A percentile compares a stretch with the other conserved stretches of the same genome.
Evolutionary conservation across 2,888 invertebrate species (phyloP).

Genomic region (Acanthopleura granulata): DNA sequence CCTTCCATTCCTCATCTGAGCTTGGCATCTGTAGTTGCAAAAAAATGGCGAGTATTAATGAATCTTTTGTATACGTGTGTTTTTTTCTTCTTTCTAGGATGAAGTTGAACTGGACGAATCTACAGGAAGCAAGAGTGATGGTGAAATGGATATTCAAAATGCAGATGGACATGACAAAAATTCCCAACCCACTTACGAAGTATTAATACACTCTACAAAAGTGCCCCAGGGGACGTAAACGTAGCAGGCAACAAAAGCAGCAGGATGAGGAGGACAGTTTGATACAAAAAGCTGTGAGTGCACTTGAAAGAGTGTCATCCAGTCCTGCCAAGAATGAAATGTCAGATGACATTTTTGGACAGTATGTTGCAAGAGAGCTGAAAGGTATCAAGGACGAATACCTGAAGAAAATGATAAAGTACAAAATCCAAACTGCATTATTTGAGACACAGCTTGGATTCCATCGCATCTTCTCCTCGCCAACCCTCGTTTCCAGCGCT

Average conservation of each 20-base stretch:
- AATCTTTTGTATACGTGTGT: too few species aligned
- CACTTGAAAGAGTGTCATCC: not conserved
- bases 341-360: conserved; percentile 15
- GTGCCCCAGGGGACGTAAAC: not conserved
- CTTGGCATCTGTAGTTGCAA: conserved; percentile 15
- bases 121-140: not conserved
- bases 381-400: not conserved
- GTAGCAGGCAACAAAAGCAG: not conserved
- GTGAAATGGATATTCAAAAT: not conserved
- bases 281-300: not conserved
- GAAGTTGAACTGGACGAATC: not conserved
- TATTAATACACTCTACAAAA: not conserved
- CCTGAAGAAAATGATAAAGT: not conserved
- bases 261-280: not conserved
- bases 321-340: not conserved
- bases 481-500: not conserved
- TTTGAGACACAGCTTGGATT: conserved; percentile 15
- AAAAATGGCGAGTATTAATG: too few species aligned
- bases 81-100: not conserved
- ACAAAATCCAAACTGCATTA: not conserved
- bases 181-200: not conserved
- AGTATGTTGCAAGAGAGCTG: not conserved
- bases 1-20: conserved; percentile 6
- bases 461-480: not conserved
- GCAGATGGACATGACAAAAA: not conserved